phyloP scores from a whole-genome alignment of 2,797 vertebrate genomes.

The Enteromius anoplus region DNA sequence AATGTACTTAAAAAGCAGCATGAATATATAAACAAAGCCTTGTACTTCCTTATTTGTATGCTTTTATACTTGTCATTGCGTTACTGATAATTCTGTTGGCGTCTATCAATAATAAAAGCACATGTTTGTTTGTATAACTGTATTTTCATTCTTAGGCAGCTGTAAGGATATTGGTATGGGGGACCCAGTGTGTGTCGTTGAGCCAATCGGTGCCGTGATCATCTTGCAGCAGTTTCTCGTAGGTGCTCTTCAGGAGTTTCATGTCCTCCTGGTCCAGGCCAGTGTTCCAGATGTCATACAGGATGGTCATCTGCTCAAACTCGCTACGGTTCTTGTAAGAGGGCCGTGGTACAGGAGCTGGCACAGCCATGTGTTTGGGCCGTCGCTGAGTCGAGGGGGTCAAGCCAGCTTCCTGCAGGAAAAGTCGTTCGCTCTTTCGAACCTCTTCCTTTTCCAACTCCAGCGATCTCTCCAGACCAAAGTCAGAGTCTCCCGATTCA shows the following conservation, averaged over 20 bases:
- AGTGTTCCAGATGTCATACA: slow-evolving; percentile 94
- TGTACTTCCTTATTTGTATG: neutral
- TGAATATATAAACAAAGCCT: neutral
- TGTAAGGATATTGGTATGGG: slow-evolving; percentile 90
- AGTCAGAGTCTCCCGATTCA: slow-evolving; percentile 56
- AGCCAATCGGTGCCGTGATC: slow-evolving; percentile 90
- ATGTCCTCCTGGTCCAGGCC: slow-evolving; percentile 89
- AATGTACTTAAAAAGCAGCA: neutral
- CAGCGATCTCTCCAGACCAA: slow-evolving; percentile 67
- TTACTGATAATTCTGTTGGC: neutral
- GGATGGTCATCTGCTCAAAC: slow-evolving; percentile 94
- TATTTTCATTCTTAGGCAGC: neutral
- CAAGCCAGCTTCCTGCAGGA: slow-evolving; percentile 78
- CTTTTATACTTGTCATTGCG: neutral
- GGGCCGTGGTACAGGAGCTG: neutral
- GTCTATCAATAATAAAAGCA: neutral
- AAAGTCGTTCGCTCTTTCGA: slow-evolving; percentile 79
- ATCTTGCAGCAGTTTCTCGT: slow-evolving; percentile 87
- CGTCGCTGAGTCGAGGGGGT: slow-evolving; percentile 64
- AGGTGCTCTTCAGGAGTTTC: slow-evolving; percentile 82
- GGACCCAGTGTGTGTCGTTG: slow-evolving; percentile 96
- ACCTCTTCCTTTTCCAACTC: slow-evolving; percentile 77
- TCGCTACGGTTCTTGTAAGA: slow-evolving; percentile 83
- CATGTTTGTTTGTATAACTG: neutral
- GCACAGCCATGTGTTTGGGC: slow-evolving; percentile 60